phyloP scores from a whole-genome alignment of 2,113 vertebrate genomes.

The Mellivora capensis region DNA sequence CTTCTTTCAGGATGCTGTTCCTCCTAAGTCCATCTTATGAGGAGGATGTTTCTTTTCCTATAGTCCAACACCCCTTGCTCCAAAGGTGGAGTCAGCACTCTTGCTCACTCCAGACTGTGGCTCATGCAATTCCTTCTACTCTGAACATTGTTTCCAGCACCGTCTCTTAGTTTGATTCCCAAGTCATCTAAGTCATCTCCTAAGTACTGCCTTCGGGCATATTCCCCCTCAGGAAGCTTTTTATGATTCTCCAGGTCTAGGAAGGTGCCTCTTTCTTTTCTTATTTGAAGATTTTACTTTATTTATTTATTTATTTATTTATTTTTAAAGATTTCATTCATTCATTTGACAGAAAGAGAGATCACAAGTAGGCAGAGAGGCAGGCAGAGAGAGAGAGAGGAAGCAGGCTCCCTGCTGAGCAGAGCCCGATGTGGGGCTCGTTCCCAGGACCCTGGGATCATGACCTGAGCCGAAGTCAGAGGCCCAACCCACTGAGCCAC shows the following conservation, averaged over 20 bases:
- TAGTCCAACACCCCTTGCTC: neutral
- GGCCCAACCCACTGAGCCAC: too few species aligned
- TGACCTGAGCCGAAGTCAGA: too few species aligned
- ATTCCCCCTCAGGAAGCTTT: neutral
- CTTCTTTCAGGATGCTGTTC: neutral
- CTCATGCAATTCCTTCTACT: neutral
- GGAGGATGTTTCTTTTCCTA: neutral
- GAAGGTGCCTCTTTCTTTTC: neutral
- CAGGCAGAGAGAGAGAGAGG: too few species aligned
- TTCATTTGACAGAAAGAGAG: too few species aligned
- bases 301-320: too few species aligned
- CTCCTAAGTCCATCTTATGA: neutral
- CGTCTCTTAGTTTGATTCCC: neutral
- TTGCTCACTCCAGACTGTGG: neutral
- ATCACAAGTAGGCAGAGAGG: too few species aligned
- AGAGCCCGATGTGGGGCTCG: too few species aligned
- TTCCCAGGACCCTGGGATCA: too few species aligned
- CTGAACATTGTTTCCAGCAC: neutral
- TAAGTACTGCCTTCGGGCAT: neutral
- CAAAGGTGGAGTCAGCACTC: neutral
- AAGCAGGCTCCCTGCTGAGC: too few species aligned
- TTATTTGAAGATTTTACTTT: too few species aligned
- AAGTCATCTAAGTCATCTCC: neutral
- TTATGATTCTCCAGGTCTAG: neutral
- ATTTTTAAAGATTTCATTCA: too few species aligned